Conservation (phyloP, 2,888 invertebrate genomes). For the Carpatolechia fugitivella region DNA sequence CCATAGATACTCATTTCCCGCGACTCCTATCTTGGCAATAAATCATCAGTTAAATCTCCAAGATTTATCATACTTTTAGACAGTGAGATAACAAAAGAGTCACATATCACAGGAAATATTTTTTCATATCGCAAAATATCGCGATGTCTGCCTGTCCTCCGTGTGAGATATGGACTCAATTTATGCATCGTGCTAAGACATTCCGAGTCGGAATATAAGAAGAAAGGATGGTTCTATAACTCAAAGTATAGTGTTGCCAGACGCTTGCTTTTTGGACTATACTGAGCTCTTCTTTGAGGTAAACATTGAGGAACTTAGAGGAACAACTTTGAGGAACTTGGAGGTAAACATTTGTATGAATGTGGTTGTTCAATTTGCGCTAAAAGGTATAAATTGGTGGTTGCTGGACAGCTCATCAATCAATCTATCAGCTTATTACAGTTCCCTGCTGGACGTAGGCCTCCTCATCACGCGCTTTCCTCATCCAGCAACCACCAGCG, state of each 20-base stretch:
- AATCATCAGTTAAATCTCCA: neutral
- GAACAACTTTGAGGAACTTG: no score
- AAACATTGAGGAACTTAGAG: no score
- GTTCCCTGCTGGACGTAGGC: no score
- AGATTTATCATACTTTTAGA: neutral
- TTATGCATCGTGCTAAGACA: slow-evolving; percentile 44
- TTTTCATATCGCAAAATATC: slow-evolving; percentile 2
- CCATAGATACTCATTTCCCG: no score
- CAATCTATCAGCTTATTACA: no score
- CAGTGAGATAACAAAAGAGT: slow-evolving; percentile 5
- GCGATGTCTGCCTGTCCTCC: neutral
- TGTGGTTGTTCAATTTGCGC: no score
- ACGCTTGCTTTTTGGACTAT: slow-evolving; percentile 11
- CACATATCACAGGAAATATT: slow-evolving; percentile 7
- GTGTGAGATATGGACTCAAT: slow-evolving; percentile 23
- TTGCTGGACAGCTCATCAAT: no score
- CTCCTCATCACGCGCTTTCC: no score
- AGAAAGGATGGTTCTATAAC: slow-evolving; percentile 43
- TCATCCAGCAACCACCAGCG: no score
- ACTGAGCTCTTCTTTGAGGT: neutral
- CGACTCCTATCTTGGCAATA: neutral
- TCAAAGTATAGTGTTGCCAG: slow-evolving; percentile 39
- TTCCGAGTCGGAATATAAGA: slow-evolving; percentile 39
- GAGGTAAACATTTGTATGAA: no score
- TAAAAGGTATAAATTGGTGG: no score